phyloP scores from a whole-genome alignment of 2,797 vertebrate species.

The Lepus townsendii region DNA sequence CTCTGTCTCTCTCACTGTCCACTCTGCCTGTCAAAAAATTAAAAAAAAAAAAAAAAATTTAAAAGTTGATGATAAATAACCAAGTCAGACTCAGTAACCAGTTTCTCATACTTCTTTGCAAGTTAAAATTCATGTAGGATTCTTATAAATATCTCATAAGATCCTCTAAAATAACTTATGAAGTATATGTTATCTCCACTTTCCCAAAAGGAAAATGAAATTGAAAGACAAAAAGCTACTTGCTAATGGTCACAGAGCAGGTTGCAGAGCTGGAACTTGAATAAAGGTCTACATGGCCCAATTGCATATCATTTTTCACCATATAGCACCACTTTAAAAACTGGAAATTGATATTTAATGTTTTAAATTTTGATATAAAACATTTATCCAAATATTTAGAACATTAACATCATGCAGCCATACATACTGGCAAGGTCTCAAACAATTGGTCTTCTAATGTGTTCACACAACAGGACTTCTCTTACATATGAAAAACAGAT shows the following conservation, averaged over 20 bases:
- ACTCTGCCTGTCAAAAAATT: neutral
- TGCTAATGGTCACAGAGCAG: neutral
- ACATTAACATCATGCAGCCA: neutral
- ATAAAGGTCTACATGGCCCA: neutral
- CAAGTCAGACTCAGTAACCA: neutral
- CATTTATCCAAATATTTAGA: slow-evolving; percentile 10
- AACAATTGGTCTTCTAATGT: neutral
- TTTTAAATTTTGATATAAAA: slow-evolving; percentile 41
- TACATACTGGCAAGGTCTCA: neutral
- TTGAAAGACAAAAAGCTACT: neutral
- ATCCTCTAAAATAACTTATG: neutral
- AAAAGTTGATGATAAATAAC: neutral
- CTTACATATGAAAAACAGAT: neutral
- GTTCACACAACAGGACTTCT: neutral
- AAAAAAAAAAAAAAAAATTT: neutral
- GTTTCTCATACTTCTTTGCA: neutral
- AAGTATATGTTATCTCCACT: neutral
- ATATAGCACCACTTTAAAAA: neutral
- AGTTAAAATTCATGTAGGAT: slow-evolving; percentile 8
- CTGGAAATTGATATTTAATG: neutral
- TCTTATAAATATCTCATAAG: neutral
- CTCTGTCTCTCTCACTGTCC: too few species aligned
- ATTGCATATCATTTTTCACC: neutral
- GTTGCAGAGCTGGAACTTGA: neutral
- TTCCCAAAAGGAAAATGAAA: neutral